Base-by-base conservation (phyloP, 2,797 vertebrate species). In the Microctenopoma lineatum region DNA sequence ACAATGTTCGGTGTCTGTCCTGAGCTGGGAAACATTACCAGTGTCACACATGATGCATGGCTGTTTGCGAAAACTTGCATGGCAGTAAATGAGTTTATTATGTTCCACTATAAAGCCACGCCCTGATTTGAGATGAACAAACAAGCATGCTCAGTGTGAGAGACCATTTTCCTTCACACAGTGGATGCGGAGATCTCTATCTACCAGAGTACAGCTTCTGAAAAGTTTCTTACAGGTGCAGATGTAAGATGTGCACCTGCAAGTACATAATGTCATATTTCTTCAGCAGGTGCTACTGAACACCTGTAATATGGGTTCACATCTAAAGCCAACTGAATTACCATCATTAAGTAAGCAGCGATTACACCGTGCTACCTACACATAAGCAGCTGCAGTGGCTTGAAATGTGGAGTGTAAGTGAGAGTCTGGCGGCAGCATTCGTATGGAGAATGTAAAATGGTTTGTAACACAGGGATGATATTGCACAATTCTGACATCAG, bases 291-390 rank as follows among this genome's bases (percentile, higher is more conserved):
- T 86, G 80, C 58, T 25, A 32, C 38, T 54, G 16, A 73, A 70
- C 79, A 88, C 73, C 77, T 84, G 84, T 66, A 67, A 21, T n/a
- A 48, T 47, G 57, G 42, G 54, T 66, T 79, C 36, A 70, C 47
- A 69, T 46, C 70, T 55, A 59, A 81, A 58, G 52, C 67, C 57
- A 79, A 67, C 18, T 65, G 48, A 73, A 85, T 79, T 75, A 82
- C 48, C 66, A 59, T 53, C 57, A 81, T 62, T 67, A 51, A 78
- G 74, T 55, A 58, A 62, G 41, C 58, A 47, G 55, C 68, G 52
- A 29, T 67, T 65, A 73, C 68, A 66, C 59, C 69, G 38, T 36
- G 26, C 18, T 14, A 59, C 15, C 41, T 10, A 51, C 29, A 59
- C 50, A 45, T 59, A 3, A 56, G 56, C 73, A 80, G 58, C 80